Evolutionary conservation across 2,888 invertebrate genomes (phyloP).

Genomic region (Lutraria lutraria): DNA sequence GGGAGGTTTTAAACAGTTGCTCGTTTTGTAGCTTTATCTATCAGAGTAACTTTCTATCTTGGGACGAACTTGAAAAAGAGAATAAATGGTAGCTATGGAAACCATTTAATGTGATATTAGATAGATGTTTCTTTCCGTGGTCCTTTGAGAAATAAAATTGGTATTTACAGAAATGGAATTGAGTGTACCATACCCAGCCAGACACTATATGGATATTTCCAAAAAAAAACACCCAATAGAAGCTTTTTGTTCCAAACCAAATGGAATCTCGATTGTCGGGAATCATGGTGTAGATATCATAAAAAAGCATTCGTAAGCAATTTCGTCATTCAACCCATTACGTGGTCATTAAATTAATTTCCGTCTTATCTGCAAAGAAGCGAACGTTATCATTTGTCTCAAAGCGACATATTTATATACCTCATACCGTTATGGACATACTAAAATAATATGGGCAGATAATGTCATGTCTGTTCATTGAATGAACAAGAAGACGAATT

Average conservation of each 20-base stretch:
- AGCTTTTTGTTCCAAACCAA: background rate
- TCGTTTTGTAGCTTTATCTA: slow-evolving; percentile 67
- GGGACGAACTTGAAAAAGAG: slow-evolving; percentile 59
- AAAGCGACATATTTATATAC: background rate
- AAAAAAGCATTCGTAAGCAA: slow-evolving; percentile 7
- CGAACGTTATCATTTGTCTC: background rate
- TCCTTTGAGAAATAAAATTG: background rate
- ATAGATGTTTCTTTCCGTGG: slow-evolving; percentile 18
- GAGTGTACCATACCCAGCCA: slow-evolving; percentile 4
- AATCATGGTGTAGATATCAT: background rate
- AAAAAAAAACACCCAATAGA: background rate
- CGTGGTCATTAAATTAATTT: slow-evolving; percentile 13
- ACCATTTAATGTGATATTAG: slow-evolving; percentile 54
- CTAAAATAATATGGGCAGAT: background rate
- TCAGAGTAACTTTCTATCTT: slow-evolving; percentile 52
- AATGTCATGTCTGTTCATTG: background rate
- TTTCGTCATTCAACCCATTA: slow-evolving; percentile 13
- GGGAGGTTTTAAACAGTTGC: slow-evolving; percentile 63
- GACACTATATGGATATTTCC: slow-evolving; percentile 4
- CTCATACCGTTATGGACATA: slow-evolving; percentile 5
- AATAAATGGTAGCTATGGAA: slow-evolving; percentile 55
- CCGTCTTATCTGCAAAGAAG: background rate
- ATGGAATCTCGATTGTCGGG: background rate
- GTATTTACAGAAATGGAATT: slow-evolving; percentile 1
- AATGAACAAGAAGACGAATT: background rate